A percentile compares a stretch with the other conserved stretches of the same genome.
These are phyloP conservation scores for Ophraella communa DNA, from an alignment of 2,888 invertebrate genomes.

Conservation along the genomic window DNA sequence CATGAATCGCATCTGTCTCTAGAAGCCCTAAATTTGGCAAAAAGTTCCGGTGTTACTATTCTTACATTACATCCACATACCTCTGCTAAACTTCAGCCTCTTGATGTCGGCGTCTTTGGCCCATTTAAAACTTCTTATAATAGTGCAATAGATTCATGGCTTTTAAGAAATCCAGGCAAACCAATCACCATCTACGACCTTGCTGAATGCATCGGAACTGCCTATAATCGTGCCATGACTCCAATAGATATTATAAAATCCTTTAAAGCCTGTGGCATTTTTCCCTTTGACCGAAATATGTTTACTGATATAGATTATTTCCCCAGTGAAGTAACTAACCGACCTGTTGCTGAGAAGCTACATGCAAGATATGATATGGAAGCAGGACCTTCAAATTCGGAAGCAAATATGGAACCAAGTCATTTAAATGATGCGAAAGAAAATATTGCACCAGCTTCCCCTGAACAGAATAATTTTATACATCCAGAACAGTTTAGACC, in stretches of 20 bases:
- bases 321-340: constrained; percentile 31
- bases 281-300: constrained; percentile 25
- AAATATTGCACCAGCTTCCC: neutral
- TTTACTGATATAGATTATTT: constrained; percentile 31
- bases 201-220: constrained; percentile 49
- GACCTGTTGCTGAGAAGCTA: too few species aligned
- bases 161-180: constrained; percentile 50
- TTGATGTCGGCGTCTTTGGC: constrained; percentile 13
- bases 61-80: constrained; percentile 4
- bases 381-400: constrained; percentile 1
- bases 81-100: constrained; percentile 18
- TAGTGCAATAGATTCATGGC: constrained; percentile 46
- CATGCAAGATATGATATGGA: neutral
- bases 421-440: constrained; percentile 1
- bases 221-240: constrained; percentile 46
- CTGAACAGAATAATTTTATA: neutral
- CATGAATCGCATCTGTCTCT: too few species aligned
- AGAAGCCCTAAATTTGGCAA: too few species aligned
- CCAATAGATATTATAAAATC: constrained; percentile 50
- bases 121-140: constrained; percentile 25
- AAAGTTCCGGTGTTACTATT: constrained; percentile 20
- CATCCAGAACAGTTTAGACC: constrained; percentile 22
- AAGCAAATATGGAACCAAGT: neutral
- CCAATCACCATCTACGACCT: constrained; percentile 57
- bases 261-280: constrained; percentile 52